A percentile compares a stretch with the other conserved stretches of the same genome.
These are phyloP conservation scores for Melieria omissa DNA, from an alignment of 2,888 invertebrate species.

Conservation along the genomic window DNA sequence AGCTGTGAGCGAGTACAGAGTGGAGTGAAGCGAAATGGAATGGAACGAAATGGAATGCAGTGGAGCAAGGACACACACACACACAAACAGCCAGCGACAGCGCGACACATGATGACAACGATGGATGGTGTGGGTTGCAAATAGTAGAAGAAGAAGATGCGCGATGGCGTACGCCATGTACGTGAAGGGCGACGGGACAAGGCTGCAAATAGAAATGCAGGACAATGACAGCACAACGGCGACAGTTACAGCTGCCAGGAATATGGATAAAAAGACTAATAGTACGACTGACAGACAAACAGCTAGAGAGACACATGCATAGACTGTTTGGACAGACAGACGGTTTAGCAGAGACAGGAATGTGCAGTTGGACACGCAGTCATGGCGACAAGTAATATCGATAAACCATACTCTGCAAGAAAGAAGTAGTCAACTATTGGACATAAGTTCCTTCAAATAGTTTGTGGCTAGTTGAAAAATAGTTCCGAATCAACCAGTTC, in stretches of 20 bases:
- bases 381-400: not conserved
- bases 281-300: not conserved
- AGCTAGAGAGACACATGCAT: not conserved
- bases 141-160: too few species aligned
- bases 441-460: too few species aligned
- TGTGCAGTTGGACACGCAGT: not conserved
- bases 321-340: not conserved
- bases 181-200: too few species aligned
- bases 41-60: not conserved
- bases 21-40: slow-evolving; percentile 10
- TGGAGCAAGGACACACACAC: not conserved
- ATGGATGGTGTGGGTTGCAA: too few species aligned
- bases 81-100: too few species aligned
- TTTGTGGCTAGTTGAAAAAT: too few species aligned
- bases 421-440: too few species aligned
- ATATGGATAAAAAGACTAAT: slow-evolving; percentile 2
- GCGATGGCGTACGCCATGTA: too few species aligned
- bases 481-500: too few species aligned
- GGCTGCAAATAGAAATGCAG: not conserved
- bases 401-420: too few species aligned
- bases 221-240: slow-evolving; percentile 11
- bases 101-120: too few species aligned
- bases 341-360: not conserved
- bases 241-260: slow-evolving; percentile 30
- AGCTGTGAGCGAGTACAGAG: slow-evolving; percentile 17